Evolutionary conservation across 1,140 invertebrate species (phyloP), one percentile per base, ranked within the genome.

Genomic region (Drosophila pruinosa): DNA sequence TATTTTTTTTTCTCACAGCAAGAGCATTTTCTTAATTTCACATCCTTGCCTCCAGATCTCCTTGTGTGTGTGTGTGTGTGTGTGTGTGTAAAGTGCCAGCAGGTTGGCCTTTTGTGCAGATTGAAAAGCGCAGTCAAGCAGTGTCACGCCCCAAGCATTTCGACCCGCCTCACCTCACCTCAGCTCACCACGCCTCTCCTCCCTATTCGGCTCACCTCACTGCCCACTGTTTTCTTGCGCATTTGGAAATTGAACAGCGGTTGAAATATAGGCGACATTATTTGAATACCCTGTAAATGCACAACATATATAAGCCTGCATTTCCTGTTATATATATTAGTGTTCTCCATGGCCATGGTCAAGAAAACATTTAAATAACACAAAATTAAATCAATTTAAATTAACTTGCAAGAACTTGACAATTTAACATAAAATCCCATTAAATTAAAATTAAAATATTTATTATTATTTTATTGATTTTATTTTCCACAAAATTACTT

Each of bases 91-190:
- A 45, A 10, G 12, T 54, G 26, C 45, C 57, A 69, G 47, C 26
- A 64, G 59, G 50, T 69, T 72, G 65, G 53, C 70, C 63, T 73
- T 74, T 80, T 77, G 77, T 78, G 65, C 43, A 78, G 82, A 88
- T 88, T 86, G 82, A 78, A 86, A 85, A 88, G 82, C 70, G 82
- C 81, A 85, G 77, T 86, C 69, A 86, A 88, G 77, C 81, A 88
- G 31, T 39, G 56, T 59, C 34, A 36, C n/a, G 38, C 62, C 36
- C 45, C 45, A 28, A 15, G 5, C 22, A 28, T 43, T 17, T 61
- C 38, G 31, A n/a, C 24, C 19, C 19, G 3, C 36, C n/a, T 48
- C 24, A 1, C 24, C 10, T 28, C 0, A 6, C 24, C 7, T 14
- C 22, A 2, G 10, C 15, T 4, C 24, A 39, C 34, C 17, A 36